Evolutionary conservation across 2,797 vertebrate genomes (phyloP).

Genomic region (Acanthurus tractus): DNA sequence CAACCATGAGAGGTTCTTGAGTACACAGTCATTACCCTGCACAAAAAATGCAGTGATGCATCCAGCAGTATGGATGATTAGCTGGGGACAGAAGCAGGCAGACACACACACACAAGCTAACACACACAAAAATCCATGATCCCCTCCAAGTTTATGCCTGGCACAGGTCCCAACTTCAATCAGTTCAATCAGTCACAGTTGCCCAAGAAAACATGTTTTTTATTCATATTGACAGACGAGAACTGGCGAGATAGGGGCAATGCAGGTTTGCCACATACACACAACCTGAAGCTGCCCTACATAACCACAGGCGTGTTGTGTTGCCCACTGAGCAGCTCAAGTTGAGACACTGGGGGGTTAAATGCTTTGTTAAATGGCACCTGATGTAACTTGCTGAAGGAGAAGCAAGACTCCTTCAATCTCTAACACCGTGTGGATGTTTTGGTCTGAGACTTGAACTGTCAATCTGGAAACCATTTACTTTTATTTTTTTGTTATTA

Average conservation of each 20-base stretch:
- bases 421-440: not conserved
- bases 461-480: not conserved
- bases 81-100: no score
- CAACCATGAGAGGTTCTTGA: no score
- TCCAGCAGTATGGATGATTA: no score
- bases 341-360: conserved; percentile 36
- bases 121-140: no score
- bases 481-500: conserved; percentile 24
- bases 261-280: conserved; percentile 1
- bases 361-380: conserved; percentile 53
- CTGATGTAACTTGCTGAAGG: conserved; percentile 31
- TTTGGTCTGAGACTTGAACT: conserved; percentile 32
- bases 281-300: conserved; percentile 34
- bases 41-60: no score
- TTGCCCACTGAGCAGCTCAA: conserved; percentile 33
- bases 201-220: no score
- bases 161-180: no score
- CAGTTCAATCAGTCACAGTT: no score
- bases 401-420: conserved; percentile 14
- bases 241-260: not conserved
- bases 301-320: conserved; percentile 27
- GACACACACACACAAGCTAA: no score
- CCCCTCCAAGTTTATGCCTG: no score
- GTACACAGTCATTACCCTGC: no score
- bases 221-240: not conserved